Conservation (phyloP, 2,113 vertebrate species). For the Origma solitaria region DNA sequence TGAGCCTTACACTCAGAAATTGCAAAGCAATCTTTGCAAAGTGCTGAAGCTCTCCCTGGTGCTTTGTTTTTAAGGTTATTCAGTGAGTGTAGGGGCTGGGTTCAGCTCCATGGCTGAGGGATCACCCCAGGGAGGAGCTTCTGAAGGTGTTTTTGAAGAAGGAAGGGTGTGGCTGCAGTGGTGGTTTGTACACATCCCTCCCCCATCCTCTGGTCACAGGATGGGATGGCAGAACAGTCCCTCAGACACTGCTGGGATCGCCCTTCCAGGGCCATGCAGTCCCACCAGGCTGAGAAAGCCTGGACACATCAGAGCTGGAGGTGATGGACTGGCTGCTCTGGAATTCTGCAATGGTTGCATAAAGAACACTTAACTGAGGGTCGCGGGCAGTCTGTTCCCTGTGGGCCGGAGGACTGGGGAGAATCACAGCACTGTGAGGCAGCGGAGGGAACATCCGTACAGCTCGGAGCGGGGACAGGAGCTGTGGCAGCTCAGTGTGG, state of each 20-base stretch:
- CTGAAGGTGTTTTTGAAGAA: background rate
- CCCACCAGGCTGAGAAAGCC: background rate
- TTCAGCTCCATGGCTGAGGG: background rate
- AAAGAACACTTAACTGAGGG: accelerated
- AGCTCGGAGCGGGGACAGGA: accelerated
- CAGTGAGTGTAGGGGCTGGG: accelerated
- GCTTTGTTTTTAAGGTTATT: background rate
- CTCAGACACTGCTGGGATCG: background rate
- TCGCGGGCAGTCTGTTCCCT: accelerated
- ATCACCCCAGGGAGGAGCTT: background rate
- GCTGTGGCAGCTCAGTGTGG: accelerated
- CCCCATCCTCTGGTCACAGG: background rate
- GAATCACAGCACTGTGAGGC: background rate
- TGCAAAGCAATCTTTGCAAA: too few species aligned
- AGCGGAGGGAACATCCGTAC: background rate
- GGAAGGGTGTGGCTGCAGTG: background rate
- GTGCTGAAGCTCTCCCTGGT: background rate
- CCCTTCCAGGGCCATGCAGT: too few species aligned
- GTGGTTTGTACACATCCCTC: background rate
- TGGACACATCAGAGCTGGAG: background rate
- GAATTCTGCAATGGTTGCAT: accelerated
- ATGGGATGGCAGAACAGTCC: background rate
- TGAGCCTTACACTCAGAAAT: background rate
- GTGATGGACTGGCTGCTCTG: accelerated
- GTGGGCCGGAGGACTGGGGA: accelerated